Evolutionary conservation across 2,113 vertebrate genomes (phyloP).

Genomic region (Microcebus griseorufus): DNA sequence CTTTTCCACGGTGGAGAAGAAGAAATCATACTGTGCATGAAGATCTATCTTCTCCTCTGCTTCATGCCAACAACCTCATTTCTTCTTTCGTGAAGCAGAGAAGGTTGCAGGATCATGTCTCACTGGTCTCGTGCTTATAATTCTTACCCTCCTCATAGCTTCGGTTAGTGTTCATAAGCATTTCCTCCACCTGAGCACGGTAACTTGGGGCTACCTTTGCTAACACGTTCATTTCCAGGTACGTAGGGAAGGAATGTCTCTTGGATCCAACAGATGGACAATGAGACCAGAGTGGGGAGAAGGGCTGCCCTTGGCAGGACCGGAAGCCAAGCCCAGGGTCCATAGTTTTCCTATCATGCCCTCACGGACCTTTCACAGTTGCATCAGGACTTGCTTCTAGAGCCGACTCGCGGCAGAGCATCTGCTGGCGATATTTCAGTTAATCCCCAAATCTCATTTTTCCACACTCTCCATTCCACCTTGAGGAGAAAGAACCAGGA

Average conservation of each 20-base stretch:
- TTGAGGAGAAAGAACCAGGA: neutral
- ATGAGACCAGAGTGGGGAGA: neutral
- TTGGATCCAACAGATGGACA: too few species aligned
- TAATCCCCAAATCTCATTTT: neutral
- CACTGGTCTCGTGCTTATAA: too few species aligned
- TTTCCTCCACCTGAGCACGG: neutral
- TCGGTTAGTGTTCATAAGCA: rapidly evolving
- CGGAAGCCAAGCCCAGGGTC: too few species aligned
- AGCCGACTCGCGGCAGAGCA: neutral
- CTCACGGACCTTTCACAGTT: too few species aligned
- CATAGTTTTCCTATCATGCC: rapidly evolving
- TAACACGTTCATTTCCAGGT: too few species aligned
- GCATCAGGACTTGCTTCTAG: neutral
- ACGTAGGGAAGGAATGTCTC: rapidly evolving
- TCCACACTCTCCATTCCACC: neutral
- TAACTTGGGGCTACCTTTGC: neutral
- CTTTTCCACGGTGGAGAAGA: neutral
- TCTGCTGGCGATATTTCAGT: too few species aligned
- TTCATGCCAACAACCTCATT: rapidly evolving
- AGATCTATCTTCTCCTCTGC: too few species aligned
- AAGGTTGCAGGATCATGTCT: neutral
- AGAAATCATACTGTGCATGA: rapidly evolving
- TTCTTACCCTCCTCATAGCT: neutral
- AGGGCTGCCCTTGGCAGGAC: neutral
- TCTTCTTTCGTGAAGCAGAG: neutral